Conservation (phyloP, 2,113 vertebrate genomes). For the Poeciliopsis prolifica region DNA sequence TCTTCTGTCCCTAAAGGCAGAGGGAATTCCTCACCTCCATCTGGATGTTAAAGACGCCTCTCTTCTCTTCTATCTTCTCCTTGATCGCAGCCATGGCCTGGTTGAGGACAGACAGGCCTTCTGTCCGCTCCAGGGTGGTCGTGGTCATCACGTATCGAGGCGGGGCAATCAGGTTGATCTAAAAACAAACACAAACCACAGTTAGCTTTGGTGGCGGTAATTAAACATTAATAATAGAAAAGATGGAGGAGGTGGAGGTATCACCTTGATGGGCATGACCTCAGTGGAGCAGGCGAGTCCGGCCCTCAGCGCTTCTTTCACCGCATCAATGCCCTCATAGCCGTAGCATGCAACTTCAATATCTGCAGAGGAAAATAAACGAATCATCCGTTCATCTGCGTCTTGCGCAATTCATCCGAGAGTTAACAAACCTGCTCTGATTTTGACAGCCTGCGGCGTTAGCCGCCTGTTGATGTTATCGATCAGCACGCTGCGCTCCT, state of each 20-base stretch:
- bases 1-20: neutral
- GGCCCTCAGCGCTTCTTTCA: conserved; percentile 95
- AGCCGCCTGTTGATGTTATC: conserved; percentile 98
- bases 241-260: neutral
- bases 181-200: neutral
- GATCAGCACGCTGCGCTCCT: conserved; percentile 90
- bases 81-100: conserved; percentile 99
- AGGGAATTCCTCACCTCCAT: conserved; percentile 87
- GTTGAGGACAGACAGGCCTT: conserved; percentile 96
- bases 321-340: conserved; percentile 97
- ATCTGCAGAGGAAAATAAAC: conserved; percentile 75
- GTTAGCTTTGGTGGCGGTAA: neutral
- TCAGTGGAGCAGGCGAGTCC: conserved; percentile 95
- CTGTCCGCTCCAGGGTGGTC: conserved; percentile 95
- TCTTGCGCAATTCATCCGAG: neutral
- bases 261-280: conserved; percentile 96
- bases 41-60: conserved; percentile 97
- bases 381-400: neutral
- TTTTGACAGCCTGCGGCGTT: conserved; percentile 98
- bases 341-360: conserved; percentile 99
- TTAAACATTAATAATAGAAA: neutral
- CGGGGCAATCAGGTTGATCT: conserved; percentile 98
- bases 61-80: conserved; percentile 97
- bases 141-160: conserved; percentile 99
- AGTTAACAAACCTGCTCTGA: conserved; percentile 85